phyloP scores from a whole-genome alignment of 64 coral and sea anemone species.

The Montipora foliosa region DNA sequence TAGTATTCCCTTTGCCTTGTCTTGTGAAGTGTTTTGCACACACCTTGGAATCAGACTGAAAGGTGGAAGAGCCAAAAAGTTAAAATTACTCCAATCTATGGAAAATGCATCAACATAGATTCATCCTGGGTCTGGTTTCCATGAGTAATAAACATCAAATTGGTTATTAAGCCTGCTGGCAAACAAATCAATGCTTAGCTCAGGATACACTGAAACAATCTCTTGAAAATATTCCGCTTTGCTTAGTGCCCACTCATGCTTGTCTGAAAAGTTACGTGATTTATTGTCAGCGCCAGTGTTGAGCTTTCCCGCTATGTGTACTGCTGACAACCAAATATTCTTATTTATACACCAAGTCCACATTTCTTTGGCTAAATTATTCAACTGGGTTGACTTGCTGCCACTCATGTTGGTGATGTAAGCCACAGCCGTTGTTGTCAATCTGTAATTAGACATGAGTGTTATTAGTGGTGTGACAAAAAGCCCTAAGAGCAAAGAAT shows the following conservation, averaged over 20 bases:
- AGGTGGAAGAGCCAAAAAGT: neutral
- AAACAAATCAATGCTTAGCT: neutral
- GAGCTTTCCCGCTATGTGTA: constrained; percentile 59
- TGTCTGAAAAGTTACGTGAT: constrained; percentile 54
- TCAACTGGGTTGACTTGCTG: neutral
- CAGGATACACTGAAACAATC: neutral
- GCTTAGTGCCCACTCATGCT: constrained; percentile 35
- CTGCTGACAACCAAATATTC: constrained; percentile 61
- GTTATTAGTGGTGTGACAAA: neutral
- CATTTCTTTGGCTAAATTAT: constrained; percentile 19
- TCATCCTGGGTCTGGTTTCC: constrained; percentile 64
- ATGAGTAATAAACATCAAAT: constrained; percentile 48
- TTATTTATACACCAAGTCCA: constrained; percentile 2
- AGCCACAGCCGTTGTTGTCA: constrained; percentile 48
- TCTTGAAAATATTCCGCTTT: neutral
- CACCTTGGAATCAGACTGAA: too few relatives aligned
- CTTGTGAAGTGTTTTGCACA: too few relatives aligned
- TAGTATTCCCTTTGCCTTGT: too few relatives aligned
- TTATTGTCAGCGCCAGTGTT: constrained; percentile 48
- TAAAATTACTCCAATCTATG: neutral
- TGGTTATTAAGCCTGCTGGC: constrained; percentile 39
- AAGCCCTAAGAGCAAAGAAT: constrained; percentile 1
- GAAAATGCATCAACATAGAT: constrained; percentile 67
- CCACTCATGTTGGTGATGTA: constrained; percentile 61
- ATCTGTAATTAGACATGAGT: neutral